Conservation (phyloP, 2,113 vertebrate species). For the Nothoprocta perdicaria region DNA sequence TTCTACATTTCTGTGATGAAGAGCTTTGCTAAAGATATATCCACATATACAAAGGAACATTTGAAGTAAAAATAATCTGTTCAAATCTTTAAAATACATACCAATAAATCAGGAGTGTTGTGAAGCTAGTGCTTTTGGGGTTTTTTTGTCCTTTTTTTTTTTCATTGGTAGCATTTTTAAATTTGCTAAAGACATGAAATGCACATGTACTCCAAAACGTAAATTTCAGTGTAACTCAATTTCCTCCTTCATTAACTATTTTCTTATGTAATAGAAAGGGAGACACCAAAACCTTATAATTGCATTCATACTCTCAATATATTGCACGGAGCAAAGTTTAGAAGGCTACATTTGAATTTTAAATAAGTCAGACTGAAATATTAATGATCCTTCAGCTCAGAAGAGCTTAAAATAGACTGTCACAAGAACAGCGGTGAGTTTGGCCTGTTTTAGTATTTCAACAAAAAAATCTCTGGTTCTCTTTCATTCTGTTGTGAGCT, state of each 20-base stretch:
- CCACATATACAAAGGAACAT: background rate
- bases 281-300: background rate
- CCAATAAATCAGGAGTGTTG: background rate
- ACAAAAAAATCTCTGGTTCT: background rate
- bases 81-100: background rate
- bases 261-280: background rate
- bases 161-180: background rate
- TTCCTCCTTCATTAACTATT: background rate
- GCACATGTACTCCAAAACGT: background rate
- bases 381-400: background rate
- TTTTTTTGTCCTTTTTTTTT: background rate
- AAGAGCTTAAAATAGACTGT: conserved; percentile 13
- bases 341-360: conserved; percentile 37
- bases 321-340: background rate
- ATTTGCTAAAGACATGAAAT: background rate
- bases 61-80: background rate
- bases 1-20: background rate
- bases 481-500: background rate
- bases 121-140: background rate
- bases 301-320: background rate
- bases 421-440: background rate
- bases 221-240: background rate
- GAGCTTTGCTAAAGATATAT: background rate
- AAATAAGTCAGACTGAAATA: conserved; percentile 30
- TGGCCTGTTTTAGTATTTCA: background rate